Conservation (phyloP, 2,113 vertebrate species). For the Pleuronectes platessa region DNA sequence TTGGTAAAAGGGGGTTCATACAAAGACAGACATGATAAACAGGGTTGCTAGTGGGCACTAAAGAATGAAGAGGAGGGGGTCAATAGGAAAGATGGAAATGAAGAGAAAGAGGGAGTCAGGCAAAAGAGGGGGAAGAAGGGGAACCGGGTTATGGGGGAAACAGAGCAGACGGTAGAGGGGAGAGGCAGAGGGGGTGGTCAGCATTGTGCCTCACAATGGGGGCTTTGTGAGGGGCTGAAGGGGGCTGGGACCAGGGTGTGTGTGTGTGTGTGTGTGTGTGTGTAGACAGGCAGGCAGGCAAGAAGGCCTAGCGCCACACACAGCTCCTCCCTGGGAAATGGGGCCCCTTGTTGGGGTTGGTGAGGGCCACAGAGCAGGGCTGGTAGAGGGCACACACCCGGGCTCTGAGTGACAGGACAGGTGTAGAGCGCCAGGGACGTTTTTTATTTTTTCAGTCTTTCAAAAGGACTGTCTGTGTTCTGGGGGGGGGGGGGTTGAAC, state of each 20-base stretch:
- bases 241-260: constrained; percentile 69
- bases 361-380: constrained; percentile 22
- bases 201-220: constrained; percentile 79
- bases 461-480: constrained; percentile 12
- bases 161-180: constrained; percentile 62
- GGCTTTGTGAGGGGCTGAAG: constrained; percentile 74
- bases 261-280: constrained; percentile 22
- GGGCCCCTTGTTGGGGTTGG: constrained; percentile 58
- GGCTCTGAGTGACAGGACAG: constrained; percentile 73
- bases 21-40: constrained; percentile 2
- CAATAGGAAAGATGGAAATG: constrained; percentile 13
- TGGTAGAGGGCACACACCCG: constrained; percentile 42
- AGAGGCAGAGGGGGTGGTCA: constrained; percentile 66
- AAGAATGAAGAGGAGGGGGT: neutral
- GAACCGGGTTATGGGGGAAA: constrained; percentile 57
- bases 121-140: constrained; percentile 36
- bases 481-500: neutral
- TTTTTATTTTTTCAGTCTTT: neutral
- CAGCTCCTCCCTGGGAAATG: constrained; percentile 65
- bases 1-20: constrained; percentile 7
- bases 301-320: constrained; percentile 38
- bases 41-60: constrained; percentile 10
- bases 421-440: constrained; percentile 50
- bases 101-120: constrained; percentile 28
- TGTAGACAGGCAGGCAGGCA: neutral